Percentiles rank a stretch among this genome's conserved stretches.
Evolutionary conservation across 2,888 invertebrate genomes (phyloP).

Genomic region (Cheiracanthium punctorium): DNA sequence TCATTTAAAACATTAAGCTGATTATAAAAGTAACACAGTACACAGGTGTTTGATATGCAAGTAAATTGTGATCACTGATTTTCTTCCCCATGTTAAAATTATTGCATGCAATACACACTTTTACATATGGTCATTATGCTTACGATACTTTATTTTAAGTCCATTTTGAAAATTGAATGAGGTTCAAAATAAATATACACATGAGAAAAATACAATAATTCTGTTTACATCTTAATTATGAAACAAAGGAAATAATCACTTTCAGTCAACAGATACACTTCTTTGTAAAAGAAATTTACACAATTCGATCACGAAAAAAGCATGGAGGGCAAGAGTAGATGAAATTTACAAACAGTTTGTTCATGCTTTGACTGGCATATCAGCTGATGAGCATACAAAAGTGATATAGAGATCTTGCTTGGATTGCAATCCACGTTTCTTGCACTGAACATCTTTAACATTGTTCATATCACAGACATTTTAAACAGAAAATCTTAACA

Average conservation of each 20-base stretch:
- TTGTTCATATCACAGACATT: slow-evolving; percentile 23
- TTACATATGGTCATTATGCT: no score
- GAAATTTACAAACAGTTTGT: slow-evolving; percentile 53
- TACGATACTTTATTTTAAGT: no score
- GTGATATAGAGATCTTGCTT: slow-evolving; percentile 63
- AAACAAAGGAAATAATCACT: not conserved
- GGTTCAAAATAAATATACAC: not conserved
- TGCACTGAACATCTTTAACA: slow-evolving; percentile 25
- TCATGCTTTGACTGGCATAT: slow-evolving; percentile 47
- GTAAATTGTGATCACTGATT: no score
- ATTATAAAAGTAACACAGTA: no score
- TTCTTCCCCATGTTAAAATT: no score
- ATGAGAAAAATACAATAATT: not conserved
- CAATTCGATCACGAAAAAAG: slow-evolving; percentile 36
- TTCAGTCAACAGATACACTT: slow-evolving; percentile 4
- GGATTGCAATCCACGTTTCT: slow-evolving; percentile 27
- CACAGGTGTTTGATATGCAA: no score
- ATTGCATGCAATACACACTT: no score
- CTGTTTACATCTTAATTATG: no score
- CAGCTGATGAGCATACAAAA: slow-evolving; percentile 68
- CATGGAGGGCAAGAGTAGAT: slow-evolving; percentile 69
- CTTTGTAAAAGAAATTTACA: not conserved
- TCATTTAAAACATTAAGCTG: no score
- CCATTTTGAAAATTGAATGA: not conserved
- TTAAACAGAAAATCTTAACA: slow-evolving; percentile 26